These are phyloP conservation scores for Pelecanus crispus DNA, from an alignment of 2,113 vertebrate genomes.

Conservation along the genomic window DNA sequence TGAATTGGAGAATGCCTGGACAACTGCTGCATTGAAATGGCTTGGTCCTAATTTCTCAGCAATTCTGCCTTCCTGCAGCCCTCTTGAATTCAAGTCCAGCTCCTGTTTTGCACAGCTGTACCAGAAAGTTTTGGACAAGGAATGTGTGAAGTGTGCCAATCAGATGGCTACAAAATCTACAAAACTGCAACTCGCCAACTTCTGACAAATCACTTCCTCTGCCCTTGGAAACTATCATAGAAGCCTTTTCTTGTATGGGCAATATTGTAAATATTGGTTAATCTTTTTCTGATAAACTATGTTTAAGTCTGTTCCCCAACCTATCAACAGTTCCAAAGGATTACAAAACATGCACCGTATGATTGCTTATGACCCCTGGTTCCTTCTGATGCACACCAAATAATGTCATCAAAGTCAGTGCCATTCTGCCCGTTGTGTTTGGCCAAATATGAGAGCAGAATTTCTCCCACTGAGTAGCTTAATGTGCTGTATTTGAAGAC, in stretches of 20 bases:
- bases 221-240: not conserved
- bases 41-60: not conserved
- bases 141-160: not conserved
- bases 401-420: not conserved
- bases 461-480: not conserved
- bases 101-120: not conserved
- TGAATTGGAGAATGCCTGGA: not conserved
- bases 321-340: not conserved
- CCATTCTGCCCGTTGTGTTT: not conserved
- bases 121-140: not conserved
- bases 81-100: not conserved
- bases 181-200: not conserved
- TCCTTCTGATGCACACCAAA: not conserved
- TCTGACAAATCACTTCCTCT: not conserved
- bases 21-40: not conserved
- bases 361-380: not conserved
- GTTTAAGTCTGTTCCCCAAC: not conserved
- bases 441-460: not conserved
- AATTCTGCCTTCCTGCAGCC: not conserved
- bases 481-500: not conserved
- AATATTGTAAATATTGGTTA: constrained; percentile 2
- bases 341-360: not conserved
- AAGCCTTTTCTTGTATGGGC: not conserved
- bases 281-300: not conserved
- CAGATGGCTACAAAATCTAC: not conserved